Conservation (phyloP, 2,888 invertebrate genomes). For the Perithous albicinctus region DNA sequence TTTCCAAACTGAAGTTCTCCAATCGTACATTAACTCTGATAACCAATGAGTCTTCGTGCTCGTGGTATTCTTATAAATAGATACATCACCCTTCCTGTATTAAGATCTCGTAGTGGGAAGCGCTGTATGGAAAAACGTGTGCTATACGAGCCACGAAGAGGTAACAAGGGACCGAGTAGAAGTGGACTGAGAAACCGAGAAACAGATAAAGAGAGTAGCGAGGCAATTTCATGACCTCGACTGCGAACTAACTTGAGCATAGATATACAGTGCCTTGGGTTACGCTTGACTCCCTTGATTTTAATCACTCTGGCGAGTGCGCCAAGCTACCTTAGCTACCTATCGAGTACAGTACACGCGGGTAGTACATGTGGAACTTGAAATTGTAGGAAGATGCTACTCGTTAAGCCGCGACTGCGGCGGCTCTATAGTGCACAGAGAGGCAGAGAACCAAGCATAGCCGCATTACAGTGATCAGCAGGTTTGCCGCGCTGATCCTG, state of each 20-base stretch:
- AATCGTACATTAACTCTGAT: no score
- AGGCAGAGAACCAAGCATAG: conserved; percentile 56
- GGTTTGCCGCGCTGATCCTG: conserved; percentile 18
- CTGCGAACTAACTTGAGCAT: conserved; percentile 38
- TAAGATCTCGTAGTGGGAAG: conserved; percentile 25
- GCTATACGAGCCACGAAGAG: conserved; percentile 14
- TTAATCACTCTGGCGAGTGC: conserved; percentile 61
- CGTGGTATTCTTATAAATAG: no score
- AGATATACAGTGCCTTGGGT: background rate
- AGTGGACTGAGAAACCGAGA: background rate
- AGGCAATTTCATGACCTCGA: conserved; percentile 59
- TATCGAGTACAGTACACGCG: conserved; percentile 46
- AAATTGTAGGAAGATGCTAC: conserved; percentile 78
- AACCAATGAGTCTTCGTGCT: no score
- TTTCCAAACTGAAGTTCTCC: no score
- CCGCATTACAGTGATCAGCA: conserved; percentile 78
- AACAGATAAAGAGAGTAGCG: conserved; percentile 15
- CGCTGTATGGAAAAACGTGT: conserved; percentile 36
- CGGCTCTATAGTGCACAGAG: conserved; percentile 35
- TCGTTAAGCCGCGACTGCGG: conserved; percentile 71
- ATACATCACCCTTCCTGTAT: background rate
- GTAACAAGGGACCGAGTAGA: background rate
- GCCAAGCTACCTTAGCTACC: conserved; percentile 25
- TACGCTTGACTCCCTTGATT: conserved; percentile 59
- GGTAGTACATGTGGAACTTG: conserved; percentile 71